Conservation (phyloP, 2,888 invertebrate genomes). For the Aphodius granarius region DNA sequence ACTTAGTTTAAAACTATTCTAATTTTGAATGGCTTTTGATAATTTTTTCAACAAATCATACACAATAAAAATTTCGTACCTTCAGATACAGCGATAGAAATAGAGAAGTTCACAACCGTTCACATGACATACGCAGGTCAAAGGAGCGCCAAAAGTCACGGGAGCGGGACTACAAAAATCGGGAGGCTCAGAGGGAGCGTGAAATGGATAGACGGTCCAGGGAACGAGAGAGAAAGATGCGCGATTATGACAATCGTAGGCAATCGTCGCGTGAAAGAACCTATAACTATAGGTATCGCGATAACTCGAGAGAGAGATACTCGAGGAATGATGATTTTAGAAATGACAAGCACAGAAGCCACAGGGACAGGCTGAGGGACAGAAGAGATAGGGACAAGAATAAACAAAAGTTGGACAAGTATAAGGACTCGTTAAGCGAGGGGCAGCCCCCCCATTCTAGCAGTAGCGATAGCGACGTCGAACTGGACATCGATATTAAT, state of each 20-base stretch:
- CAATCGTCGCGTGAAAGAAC: slow-evolving; percentile 34
- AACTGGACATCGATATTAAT: slow-evolving; percentile 74
- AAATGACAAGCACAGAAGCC: slow-evolving; percentile 34
- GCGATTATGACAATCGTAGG: slow-evolving; percentile 34
- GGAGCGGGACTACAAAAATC: slow-evolving; percentile 16
- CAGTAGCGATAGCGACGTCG: slow-evolving; percentile 71
- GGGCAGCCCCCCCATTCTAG: slow-evolving; percentile 73
- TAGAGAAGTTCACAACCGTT: slow-evolving; percentile 42
- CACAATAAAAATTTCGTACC: neutral
- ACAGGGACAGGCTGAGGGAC: slow-evolving; percentile 44
- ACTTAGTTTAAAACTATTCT: no score
- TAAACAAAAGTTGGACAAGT: slow-evolving; percentile 59
- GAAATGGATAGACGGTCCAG: slow-evolving; percentile 41
- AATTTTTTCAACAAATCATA: neutral
- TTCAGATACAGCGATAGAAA: slow-evolving; percentile 32
- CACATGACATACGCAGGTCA: slow-evolving; percentile 16
- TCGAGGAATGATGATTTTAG: slow-evolving; percentile 44
- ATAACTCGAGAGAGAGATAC: slow-evolving; percentile 42
- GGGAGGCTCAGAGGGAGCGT: slow-evolving; percentile 42
- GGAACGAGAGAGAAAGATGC: slow-evolving; percentile 39
- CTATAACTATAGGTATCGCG: slow-evolving; percentile 33
- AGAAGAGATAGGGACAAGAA: slow-evolving; percentile 50
- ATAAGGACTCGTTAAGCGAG: slow-evolving; percentile 75
- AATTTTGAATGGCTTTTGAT: no score
- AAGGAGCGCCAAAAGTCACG: slow-evolving; percentile 28